Evolutionary conservation across 2,888 invertebrate genomes (phyloP).

Genomic region (Thalpophila matura): DNA sequence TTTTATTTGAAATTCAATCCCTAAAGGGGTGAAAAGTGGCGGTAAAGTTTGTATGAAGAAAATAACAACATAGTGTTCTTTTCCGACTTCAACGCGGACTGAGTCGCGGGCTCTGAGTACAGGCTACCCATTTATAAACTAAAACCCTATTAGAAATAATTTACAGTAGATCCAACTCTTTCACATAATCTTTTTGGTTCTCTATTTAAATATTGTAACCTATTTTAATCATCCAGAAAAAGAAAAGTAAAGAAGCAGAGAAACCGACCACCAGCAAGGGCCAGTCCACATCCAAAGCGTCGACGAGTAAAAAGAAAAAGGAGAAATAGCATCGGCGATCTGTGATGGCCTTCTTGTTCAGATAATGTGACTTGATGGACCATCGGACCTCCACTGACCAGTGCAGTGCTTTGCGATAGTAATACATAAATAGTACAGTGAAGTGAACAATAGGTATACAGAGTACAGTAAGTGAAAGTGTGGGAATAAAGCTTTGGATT

Average conservation of each 20-base stretch:
- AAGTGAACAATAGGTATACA: conserved; percentile 17
- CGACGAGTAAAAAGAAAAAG: conserved; percentile 66
- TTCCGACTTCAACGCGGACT: no score
- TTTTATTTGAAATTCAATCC: no score
- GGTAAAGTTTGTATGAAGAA: no score
- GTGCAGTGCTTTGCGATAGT: conserved; percentile 43
- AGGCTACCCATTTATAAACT: no score
- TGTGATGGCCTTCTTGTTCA: conserved; percentile 64
- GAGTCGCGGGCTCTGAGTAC: no score
- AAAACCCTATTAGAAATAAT: no score
- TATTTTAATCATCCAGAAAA: no score
- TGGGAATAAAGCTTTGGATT: not conserved
- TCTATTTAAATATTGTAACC: no score
- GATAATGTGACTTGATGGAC: conserved; percentile 49
- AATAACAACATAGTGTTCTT: no score
- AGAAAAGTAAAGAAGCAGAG: conserved; percentile 74
- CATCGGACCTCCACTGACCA: conserved; percentile 23
- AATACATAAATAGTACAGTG: conserved; percentile 35
- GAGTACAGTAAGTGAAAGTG: not conserved
- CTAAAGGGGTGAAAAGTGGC: no score
- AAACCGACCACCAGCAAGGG: conserved; percentile 75
- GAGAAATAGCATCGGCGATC: conserved; percentile 70
- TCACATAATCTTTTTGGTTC: no score
- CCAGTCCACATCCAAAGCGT: conserved; percentile 58
- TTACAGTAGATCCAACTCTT: no score